phyloP scores from a whole-genome alignment of 2,113 vertebrate genomes.

The Mesembrinibis cayennensis region DNA sequence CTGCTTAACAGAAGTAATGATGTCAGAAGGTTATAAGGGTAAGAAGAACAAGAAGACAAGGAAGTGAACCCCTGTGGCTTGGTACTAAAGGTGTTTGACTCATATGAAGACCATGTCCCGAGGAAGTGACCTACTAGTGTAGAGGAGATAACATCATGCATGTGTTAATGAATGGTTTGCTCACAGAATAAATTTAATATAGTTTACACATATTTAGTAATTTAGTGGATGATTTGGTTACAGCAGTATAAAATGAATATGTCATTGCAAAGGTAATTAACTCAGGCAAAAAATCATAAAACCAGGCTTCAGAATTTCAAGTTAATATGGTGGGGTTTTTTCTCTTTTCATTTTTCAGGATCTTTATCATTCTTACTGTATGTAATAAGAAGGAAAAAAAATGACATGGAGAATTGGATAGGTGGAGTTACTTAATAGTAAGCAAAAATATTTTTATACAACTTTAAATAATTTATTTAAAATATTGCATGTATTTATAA shows the following conservation, averaged over 20 bases:
- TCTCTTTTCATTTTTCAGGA: background rate
- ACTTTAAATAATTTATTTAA: background rate
- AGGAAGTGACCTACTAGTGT: background rate
- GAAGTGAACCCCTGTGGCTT: background rate
- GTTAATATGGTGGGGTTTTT: background rate
- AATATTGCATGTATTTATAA: background rate
- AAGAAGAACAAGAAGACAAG: background rate
- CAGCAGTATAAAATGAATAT: background rate
- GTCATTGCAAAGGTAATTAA: background rate
- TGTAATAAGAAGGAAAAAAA: background rate
- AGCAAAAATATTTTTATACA: background rate
- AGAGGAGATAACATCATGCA: background rate
- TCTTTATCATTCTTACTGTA: background rate
- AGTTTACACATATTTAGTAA: background rate
- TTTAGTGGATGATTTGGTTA: background rate
- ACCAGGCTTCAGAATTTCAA: background rate
- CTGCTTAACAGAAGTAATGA: background rate
- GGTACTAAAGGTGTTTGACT: background rate
- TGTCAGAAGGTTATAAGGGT: background rate
- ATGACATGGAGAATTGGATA: background rate
- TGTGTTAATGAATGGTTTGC: background rate
- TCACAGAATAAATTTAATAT: background rate
- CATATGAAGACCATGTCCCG: background rate
- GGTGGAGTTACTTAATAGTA: background rate
- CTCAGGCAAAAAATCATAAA: background rate